Evolutionary conservation across 1,140 invertebrate genomes (phyloP).

Genomic region (Pemphigus obesinymphae): DNA sequence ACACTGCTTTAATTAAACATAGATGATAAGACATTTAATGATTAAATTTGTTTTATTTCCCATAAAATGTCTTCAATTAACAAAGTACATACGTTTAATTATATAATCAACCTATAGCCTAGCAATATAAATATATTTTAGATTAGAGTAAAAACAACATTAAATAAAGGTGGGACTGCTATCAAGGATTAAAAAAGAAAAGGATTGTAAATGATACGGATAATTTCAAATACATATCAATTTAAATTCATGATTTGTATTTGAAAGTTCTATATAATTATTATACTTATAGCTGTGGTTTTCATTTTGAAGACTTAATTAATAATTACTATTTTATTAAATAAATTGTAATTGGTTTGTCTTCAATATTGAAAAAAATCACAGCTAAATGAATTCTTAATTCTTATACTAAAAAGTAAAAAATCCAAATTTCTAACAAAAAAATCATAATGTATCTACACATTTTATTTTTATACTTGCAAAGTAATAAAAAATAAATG

Average conservation of each 20-base stretch:
- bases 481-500: too few relatives aligned
- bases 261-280: conserved; percentile 8
- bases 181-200: not conserved
- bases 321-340: not conserved
- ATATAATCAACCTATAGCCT: not conserved
- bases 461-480: not conserved
- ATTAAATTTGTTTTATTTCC: conserved; percentile 15
- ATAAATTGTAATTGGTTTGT: too few relatives aligned
- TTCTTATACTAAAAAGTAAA: conserved; percentile 19
- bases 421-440: conserved; percentile 18
- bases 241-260: conserved; percentile 5
- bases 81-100: conserved; percentile 7
- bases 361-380: conserved; percentile 19
- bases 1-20: not conserved
- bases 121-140: conserved; percentile 18
- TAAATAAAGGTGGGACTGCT: too few relatives aligned
- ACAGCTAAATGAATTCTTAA: conserved; percentile 29
- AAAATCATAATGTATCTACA: not conserved
- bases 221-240: conserved; percentile 27
- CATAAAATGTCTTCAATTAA: not conserved
- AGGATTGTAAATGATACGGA: not conserved
- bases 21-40: not conserved
- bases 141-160: not conserved
- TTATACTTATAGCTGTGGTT: conserved; percentile 28
- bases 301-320: not conserved